Conservation (phyloP, 35 echinoderm and acorn worm genomes). For the Heliocidaris erythrogramma region DNA sequence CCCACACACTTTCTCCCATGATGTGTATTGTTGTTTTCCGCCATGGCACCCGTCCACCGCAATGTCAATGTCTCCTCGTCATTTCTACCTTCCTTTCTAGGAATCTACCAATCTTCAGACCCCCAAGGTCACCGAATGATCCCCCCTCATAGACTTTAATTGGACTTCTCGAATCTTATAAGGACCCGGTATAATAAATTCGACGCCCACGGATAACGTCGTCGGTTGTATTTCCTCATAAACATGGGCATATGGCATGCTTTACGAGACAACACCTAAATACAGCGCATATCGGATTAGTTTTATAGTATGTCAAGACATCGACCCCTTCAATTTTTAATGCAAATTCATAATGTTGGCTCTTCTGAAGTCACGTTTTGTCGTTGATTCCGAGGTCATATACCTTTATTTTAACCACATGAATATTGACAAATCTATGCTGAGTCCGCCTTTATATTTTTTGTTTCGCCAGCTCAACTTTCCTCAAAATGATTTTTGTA, state of each 20-base stretch:
- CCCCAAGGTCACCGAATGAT: not conserved
- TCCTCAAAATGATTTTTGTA: not conserved
- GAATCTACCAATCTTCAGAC: not conserved
- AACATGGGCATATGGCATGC: not conserved
- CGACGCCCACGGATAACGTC: not conserved
- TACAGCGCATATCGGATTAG: not conserved
- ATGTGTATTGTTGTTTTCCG: not conserved
- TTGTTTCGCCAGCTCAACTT: not conserved
- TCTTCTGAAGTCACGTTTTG: not conserved
- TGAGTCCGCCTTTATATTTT: not conserved
- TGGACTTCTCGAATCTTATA: not conserved
- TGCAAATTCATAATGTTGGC: not conserved
- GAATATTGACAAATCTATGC: not conserved
- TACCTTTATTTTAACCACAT: not conserved
- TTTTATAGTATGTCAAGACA: not conserved
- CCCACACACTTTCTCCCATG: not conserved
- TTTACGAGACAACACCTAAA: not conserved
- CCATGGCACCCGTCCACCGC: not conserved
- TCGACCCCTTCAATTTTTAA: not conserved
- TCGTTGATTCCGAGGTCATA: not conserved
- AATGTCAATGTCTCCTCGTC: constrained; percentile 2
- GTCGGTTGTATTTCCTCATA: not conserved
- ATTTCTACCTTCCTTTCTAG: not conserved
- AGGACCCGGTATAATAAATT: not conserved
- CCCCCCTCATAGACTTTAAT: constrained; percentile 16